Evolutionary conservation across 2,888 invertebrate species (phyloP), one percentile per base, ranked within the genome.

Genomic region (Nudaria mundana): DNA sequence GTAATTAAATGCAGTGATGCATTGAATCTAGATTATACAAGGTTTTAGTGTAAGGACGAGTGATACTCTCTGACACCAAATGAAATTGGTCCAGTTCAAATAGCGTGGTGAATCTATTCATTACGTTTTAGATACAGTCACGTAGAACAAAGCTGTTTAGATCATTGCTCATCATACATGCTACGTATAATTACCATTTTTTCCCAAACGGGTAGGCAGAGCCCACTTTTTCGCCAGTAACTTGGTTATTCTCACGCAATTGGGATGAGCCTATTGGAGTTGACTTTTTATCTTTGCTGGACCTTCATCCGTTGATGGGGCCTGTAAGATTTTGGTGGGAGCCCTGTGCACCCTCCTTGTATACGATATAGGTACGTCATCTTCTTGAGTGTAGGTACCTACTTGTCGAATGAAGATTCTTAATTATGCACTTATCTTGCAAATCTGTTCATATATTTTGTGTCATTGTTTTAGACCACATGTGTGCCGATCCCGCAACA

Each of bases 401-500:
- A n/a, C n/a, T n/a, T n/a, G n/a, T n/a, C n/a, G n/a, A n/a, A n/a
- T n/a, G n/a, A n/a, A n/a, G n/a, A n/a, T n/a, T n/a, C n/a, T n/a
- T n/a, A n/a, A n/a, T n/a, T n/a, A n/a, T n/a, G n/a, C n/a, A n/a
- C n/a, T n/a, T n/a, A 23, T 5, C 11, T 28, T 13, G 5, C 15
- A 7, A 10, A 23, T 37, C 30, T 31, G 6, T 44, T 29, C 48
- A 51, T 66, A 53, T 63, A 90, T 13, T 13, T n/a, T n/a, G n/a
- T n/a, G n/a, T 2, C 7, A 30, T 34, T 63, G 53, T 91, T 92
- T 10, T 91, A 96, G 95, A 37, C 95, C 95, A 2, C 95, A 96
- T 79, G 93, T 95, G 33, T 96, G 96, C 76, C 91, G 94, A 63
- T 92, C 93, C 46, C 90, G 94, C 55, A 91, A 91, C 71, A 91